Evolutionary conservation across 2,888 invertebrate species (phyloP).

Genomic region (Liopterus haemorrhoidalis): DNA sequence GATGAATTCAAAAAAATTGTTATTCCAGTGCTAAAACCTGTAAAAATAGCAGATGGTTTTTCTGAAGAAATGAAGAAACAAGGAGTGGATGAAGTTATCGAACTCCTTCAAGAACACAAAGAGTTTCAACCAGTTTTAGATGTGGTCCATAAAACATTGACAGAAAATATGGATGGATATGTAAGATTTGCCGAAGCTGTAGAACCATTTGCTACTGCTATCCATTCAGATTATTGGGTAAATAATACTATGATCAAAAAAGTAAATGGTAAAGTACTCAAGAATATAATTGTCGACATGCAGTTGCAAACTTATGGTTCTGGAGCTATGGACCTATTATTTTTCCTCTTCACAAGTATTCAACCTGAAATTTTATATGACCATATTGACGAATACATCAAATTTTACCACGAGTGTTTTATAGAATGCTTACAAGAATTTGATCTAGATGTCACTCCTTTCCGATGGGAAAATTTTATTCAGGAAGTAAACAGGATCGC

Average conservation of each 20-base stretch:
- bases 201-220: constrained; percentile 50
- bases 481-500: constrained; percentile 45
- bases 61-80: constrained; percentile 35
- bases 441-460: constrained; percentile 39
- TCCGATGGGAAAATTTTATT: constrained; percentile 45
- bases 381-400: constrained; percentile 49
- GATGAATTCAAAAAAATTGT: constrained; percentile 45
- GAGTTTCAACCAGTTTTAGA: constrained; percentile 25
- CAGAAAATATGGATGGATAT: constrained; percentile 29
- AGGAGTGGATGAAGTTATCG: constrained; percentile 35
- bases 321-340: constrained; percentile 50
- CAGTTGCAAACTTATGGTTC: constrained; percentile 52
- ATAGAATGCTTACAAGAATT: constrained; percentile 44
- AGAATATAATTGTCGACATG: constrained; percentile 55
- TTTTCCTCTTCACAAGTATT: constrained; percentile 53
- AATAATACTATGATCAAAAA: constrained; percentile 56
- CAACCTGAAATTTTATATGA: constrained; percentile 43
- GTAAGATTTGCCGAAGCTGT: constrained; percentile 37
- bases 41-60: constrained; percentile 38
- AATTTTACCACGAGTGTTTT: constrained; percentile 50
- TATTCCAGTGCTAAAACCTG: constrained; percentile 42
- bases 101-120: constrained; percentile 23
- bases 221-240: constrained; percentile 56
- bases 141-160: constrained; percentile 20
- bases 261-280: constrained; percentile 42